Evolutionary conservation across 2,888 invertebrate species (phyloP).

Genomic region (Trichacis sp.): DNA sequence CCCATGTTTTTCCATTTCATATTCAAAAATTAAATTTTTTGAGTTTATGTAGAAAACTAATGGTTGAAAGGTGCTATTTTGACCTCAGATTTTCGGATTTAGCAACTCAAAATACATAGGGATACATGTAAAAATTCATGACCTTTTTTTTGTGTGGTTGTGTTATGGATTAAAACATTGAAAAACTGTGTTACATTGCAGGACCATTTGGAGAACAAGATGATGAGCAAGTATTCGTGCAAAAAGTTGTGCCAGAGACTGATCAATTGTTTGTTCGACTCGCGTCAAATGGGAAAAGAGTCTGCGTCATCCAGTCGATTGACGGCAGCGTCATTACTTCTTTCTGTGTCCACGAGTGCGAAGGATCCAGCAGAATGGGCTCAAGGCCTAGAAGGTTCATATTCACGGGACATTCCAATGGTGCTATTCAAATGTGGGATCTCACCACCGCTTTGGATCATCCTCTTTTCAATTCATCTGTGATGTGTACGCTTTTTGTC

Average conservation of each 20-base stretch:
- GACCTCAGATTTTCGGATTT: no score
- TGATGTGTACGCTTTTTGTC: slow-evolving; percentile 30
- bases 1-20: no score
- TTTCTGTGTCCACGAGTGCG: slow-evolving; percentile 97
- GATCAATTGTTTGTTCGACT: slow-evolving; percentile 93
- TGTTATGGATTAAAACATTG: not conserved
- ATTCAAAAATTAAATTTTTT: no score
- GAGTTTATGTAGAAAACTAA: no score
- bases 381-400: slow-evolving; percentile 88
- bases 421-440: slow-evolving; percentile 98
- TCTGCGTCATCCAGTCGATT: slow-evolving; percentile 94
- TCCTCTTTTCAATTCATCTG: slow-evolving; percentile 71
- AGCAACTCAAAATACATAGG: no score
- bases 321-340: slow-evolving; percentile 94
- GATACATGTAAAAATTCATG: no score
- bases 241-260: slow-evolving; percentile 97
- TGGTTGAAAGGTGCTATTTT: no score
- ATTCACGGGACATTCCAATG: slow-evolving; percentile 92
- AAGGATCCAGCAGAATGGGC: slow-evolving; percentile 94
- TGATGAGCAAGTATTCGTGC: slow-evolving; percentile 97
- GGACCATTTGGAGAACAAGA: slow-evolving; percentile 98
- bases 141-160: no score
- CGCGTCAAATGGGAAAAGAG: slow-evolving; percentile 95
- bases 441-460: slow-evolving; percentile 91
- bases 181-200: slow-evolving; percentile 46